Percentiles rank a stretch among this genome's conserved stretches.
These are phyloP conservation scores for Aeoliscus strigatus DNA, from an alignment of 2,797 vertebrate genomes.

Conservation along the genomic window DNA sequence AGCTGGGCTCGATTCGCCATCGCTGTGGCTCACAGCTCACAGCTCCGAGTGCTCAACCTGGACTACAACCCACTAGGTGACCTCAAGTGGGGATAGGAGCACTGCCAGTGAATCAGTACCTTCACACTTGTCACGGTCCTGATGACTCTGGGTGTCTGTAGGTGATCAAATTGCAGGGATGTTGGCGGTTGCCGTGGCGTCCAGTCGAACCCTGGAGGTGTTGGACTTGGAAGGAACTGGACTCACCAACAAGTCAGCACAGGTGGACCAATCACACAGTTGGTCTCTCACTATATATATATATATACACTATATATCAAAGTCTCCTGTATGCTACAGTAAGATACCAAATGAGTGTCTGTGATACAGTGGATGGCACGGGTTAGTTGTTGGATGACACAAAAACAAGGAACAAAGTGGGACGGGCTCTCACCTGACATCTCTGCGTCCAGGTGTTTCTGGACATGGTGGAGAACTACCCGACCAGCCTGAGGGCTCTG, in stretches of 20 bases:
- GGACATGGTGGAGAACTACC: constrained; percentile 97
- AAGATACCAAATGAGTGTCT: too few relatives aligned
- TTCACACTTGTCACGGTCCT: background rate
- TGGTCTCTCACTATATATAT: background rate
- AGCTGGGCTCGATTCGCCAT: constrained; percentile 91
- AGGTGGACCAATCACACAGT: constrained; percentile 34
- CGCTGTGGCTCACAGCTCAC: constrained; percentile 93
- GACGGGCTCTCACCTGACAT: background rate
- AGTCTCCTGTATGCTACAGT: too few relatives aligned
- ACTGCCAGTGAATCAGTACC: background rate
- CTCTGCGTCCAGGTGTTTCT: constrained; percentile 80
- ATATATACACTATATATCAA: too few relatives aligned
- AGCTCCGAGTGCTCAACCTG: constrained; percentile 90
- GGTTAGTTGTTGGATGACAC: background rate
- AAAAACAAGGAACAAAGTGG: too few relatives aligned
- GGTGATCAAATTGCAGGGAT: constrained; percentile 89
- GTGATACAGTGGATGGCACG: background rate
- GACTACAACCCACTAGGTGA: constrained; percentile 94
- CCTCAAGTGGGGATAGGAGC: too few relatives aligned
- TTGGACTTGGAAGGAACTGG: constrained; percentile 94
- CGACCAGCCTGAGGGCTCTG: constrained; percentile 86
- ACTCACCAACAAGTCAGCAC: constrained; percentile 84
- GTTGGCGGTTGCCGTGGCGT: constrained; percentile 91
- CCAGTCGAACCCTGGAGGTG: constrained; percentile 91
- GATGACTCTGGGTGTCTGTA: constrained; percentile 40